Conservation (phyloP, 2,797 vertebrate genomes). For the Odontamblyopus rebecca region DNA sequence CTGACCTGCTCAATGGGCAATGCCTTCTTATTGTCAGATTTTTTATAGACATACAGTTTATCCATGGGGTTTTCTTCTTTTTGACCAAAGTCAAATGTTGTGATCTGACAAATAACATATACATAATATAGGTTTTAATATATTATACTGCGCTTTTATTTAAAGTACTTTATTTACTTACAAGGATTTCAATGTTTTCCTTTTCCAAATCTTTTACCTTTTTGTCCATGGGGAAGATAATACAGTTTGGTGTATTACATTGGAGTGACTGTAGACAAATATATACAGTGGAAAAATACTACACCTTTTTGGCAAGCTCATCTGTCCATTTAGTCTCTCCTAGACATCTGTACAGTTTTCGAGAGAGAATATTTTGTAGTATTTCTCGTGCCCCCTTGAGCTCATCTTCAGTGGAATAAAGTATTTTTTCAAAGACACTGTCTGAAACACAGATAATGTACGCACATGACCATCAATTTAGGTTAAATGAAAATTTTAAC, state of each 20-base stretch:
- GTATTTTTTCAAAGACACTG: conserved; percentile 83
- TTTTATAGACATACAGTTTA: conserved; percentile 2
- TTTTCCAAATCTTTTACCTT: no score
- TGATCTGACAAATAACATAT: not conserved
- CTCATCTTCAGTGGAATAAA: conserved; percentile 74
- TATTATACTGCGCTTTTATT: no score
- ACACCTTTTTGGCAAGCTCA: no score
- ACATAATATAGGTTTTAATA: no score
- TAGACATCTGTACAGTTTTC: no score
- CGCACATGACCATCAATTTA: no score
- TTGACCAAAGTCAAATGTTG: conserved; percentile 8
- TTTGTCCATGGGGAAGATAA: not conserved
- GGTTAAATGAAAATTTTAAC: not conserved
- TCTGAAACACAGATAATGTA: conserved; percentile 66
- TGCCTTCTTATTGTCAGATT: accelerated
- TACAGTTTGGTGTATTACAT: not conserved
- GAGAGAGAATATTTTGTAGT: conserved; percentile 72
- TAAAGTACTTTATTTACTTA: no score
- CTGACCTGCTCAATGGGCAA: not conserved
- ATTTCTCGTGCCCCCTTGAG: conserved; percentile 70
- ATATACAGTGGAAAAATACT: no score
- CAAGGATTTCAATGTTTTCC: no score
- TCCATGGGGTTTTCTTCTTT: not conserved
- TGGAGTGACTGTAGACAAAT: not conserved
- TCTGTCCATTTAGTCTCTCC: no score